Conservation (phyloP, 1,140 invertebrate genomes). For the Drosophila athabasca region DNA sequence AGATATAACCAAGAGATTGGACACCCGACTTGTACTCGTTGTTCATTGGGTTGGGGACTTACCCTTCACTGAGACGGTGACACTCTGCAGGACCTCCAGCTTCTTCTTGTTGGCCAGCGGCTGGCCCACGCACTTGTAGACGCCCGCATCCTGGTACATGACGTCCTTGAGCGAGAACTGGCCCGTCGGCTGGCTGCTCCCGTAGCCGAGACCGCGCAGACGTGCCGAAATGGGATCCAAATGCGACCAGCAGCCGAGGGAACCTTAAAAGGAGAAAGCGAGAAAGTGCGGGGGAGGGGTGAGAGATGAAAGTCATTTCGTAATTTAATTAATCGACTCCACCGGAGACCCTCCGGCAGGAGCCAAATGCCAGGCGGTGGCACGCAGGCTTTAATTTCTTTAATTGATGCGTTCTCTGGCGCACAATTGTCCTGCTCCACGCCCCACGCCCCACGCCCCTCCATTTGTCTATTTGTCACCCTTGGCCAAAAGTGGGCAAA, state of each 20-base stretch:
- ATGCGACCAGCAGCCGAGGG: constrained; percentile 85
- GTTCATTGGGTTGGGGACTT: constrained; percentile 28
- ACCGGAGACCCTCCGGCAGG: constrained; percentile 1
- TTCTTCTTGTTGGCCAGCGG: constrained; percentile 85
- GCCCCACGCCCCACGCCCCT: neutral
- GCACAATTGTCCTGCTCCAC: constrained; percentile 3
- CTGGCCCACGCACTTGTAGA: constrained; percentile 89
- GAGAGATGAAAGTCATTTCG: constrained; percentile 58
- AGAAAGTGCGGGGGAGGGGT: constrained; percentile 4
- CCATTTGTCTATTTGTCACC: constrained; percentile 30
- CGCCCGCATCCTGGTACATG: constrained; percentile 90
- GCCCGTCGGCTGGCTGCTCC: constrained; percentile 86
- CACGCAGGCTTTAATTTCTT: constrained; percentile 81
- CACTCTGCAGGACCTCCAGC: constrained; percentile 84
- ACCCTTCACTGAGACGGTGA: constrained; percentile 85
- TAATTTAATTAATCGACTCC: constrained; percentile 80
- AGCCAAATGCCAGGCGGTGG: constrained; percentile 5
- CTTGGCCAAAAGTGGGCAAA: constrained; percentile 63
- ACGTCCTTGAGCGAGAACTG: constrained; percentile 87
- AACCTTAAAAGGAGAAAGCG: constrained; percentile 82
- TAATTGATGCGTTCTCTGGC: constrained; percentile 68
- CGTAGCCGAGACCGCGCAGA: constrained; percentile 85
- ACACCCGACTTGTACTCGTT: too few relatives aligned
- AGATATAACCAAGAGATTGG: neutral
- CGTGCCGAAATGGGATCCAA: constrained; percentile 86